Conservation (phyloP, 2,113 vertebrate species). For the Gambusia holbrooki region DNA sequence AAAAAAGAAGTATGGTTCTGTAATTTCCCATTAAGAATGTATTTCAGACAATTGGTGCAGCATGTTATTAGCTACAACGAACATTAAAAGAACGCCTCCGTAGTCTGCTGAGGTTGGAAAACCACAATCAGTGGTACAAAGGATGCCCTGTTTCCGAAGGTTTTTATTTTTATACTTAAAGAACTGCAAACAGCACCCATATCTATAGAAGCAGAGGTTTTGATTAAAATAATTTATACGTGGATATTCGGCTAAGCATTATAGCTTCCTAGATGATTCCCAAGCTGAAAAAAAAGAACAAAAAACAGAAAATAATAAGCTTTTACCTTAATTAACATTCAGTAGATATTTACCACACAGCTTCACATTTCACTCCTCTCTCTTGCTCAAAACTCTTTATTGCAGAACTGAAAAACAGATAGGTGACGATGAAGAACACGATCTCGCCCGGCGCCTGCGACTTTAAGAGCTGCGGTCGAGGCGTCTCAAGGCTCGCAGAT, state of each 20-base stretch:
- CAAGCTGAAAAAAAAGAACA: slow-evolving; percentile 50
- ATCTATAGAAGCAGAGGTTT: slow-evolving; percentile 24
- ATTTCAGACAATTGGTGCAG: slow-evolving; percentile 49
- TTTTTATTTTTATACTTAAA: slow-evolving; percentile 16
- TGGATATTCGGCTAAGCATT: slow-evolving; percentile 21
- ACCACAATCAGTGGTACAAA: slow-evolving; percentile 42
- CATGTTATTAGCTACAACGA: slow-evolving; percentile 66
- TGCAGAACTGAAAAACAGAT: slow-evolving; percentile 57
- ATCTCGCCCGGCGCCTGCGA: slow-evolving; percentile 47
- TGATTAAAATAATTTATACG: slow-evolving; percentile 66
- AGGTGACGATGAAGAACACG: slow-evolving; percentile 56
- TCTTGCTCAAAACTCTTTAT: slow-evolving; percentile 41
- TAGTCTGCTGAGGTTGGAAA: neutral
- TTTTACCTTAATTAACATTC: slow-evolving; percentile 11
- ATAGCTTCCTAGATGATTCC: slow-evolving; percentile 27
- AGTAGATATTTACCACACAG: slow-evolving; percentile 36
- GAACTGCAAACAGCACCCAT: neutral
- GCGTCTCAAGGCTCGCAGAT: slow-evolving; percentile 86
- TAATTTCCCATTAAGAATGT: slow-evolving; percentile 46
- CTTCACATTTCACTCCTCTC: slow-evolving; percentile 56
- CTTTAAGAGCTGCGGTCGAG: slow-evolving; percentile 8
- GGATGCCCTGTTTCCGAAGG: neutral
- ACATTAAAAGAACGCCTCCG: slow-evolving; percentile 52
- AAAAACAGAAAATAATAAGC: slow-evolving; percentile 31
- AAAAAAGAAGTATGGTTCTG: neutral